Evolutionary conservation across 2,888 invertebrate species (phyloP).

Genomic region (Drosophila maculinotata): DNA sequence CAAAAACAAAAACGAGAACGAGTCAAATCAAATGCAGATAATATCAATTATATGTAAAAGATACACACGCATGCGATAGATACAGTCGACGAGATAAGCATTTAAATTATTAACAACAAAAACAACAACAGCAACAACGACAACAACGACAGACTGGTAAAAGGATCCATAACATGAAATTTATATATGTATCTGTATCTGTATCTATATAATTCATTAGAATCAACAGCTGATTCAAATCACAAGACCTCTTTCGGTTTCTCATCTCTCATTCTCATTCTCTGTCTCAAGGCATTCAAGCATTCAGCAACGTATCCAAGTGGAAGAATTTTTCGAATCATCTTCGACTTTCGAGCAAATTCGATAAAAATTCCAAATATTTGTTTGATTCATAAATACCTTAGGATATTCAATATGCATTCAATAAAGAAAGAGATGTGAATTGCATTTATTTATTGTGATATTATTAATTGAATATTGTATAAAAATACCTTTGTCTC

Average conservation of each 20-base stretch:
- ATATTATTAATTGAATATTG: too few relatives aligned
- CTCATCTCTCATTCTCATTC: too few relatives aligned
- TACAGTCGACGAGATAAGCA: conserved; percentile 71
- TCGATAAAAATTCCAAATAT: too few relatives aligned
- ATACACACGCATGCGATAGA: conserved; percentile 74
- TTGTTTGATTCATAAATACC: too few relatives aligned
- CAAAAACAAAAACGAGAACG: conserved; percentile 13
- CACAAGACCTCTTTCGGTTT: not conserved
- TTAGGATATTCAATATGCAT: too few relatives aligned
- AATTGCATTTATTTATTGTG: too few relatives aligned
- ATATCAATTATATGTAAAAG: conserved; percentile 82
- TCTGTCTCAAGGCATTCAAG: too few relatives aligned
- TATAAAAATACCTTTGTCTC: too few relatives aligned
- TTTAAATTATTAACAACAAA: conserved; percentile 74
- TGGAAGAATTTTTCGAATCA: too few relatives aligned
- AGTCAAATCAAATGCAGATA: conserved; percentile 77
- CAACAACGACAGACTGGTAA: conserved; percentile 1
- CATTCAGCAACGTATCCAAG: too few relatives aligned
- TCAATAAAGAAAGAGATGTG: too few relatives aligned
- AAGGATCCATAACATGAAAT: conserved; percentile 54
- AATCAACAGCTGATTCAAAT: conserved; percentile 46
- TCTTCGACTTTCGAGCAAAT: too few relatives aligned
- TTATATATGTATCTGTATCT: conserved; percentile 23
- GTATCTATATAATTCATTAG: conserved; percentile 50
- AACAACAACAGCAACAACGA: conserved; percentile 20